Evolutionary conservation across 2,888 invertebrate genomes (phyloP).

Genomic region (Parnassius apollo): DNA sequence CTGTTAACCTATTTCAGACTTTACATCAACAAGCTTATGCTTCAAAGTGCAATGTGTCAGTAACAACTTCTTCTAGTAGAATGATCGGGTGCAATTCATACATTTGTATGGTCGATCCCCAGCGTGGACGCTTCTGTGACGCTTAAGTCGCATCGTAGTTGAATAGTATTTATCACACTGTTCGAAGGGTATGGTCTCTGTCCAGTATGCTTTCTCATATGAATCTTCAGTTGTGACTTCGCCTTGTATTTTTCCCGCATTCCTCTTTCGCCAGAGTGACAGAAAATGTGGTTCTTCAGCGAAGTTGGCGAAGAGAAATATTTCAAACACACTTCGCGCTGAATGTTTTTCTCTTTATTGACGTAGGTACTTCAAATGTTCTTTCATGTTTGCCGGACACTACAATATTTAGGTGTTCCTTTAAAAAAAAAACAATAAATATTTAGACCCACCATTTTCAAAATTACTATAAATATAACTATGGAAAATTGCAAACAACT

Average conservation of each 20-base stretch:
- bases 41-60: slow-evolving; percentile 38
- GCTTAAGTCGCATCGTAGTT: slow-evolving; percentile 32
- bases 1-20: background rate
- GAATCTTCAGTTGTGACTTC: slow-evolving; percentile 43
- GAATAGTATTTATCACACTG: slow-evolving; percentile 36
- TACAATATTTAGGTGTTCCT: slow-evolving; percentile 40
- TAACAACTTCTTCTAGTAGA: slow-evolving; percentile 40
- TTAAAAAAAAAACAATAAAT: slow-evolving; percentile 24
- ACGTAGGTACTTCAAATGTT: slow-evolving; percentile 39
- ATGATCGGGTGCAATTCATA: slow-evolving; percentile 31
- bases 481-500: too few species aligned
- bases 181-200: slow-evolving; percentile 37
- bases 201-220: slow-evolving; percentile 42
- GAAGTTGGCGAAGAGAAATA: slow-evolving; percentile 32
- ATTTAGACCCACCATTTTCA: background rate
- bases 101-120: slow-evolving; percentile 34
- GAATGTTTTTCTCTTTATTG: slow-evolving; percentile 35
- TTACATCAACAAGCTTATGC: slow-evolving; percentile 27
- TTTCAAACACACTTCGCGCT: slow-evolving; percentile 50
- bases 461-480: too few species aligned
- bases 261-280: slow-evolving; percentile 46
- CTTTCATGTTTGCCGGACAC: slow-evolving; percentile 35
- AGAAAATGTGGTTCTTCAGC: slow-evolving; percentile 47
- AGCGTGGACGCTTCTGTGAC: slow-evolving; percentile 37
- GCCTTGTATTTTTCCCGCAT: slow-evolving; percentile 50